Base-by-base conservation (phyloP, 30 jellyfish, hydroid and myxozoan genomes). In the Sanderia malayensis region DNA sequence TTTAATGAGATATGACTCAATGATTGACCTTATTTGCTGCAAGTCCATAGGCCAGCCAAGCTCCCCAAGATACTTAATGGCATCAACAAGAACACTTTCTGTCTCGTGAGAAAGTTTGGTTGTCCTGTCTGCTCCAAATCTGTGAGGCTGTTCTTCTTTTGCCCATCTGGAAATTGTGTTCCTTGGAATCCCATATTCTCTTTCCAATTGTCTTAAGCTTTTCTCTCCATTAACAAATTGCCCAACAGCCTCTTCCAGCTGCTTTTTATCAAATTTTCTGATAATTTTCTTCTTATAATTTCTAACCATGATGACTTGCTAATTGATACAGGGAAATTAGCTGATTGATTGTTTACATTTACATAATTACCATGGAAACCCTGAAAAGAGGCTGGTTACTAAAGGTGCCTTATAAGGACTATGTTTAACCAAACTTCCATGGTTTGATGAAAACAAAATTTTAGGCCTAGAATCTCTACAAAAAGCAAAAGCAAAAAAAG, bases 121-220 rank as follows among this genome's bases (percentile, higher is more conserved):
- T 61, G 73, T 6, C 15, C 55, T 41, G 55, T n/a, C 72, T 60
- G 72, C 72, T 60, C 72, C 72, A 60, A 60, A 60, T 63, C 76
- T 63, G 57, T 63, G 76, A 25, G 76, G 76, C 76, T 63, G 57
- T 23, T 63, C 76, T 28, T 18, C 57, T 32, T 63, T 63, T 67
- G 80, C 80, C 80, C 80, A 67, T 67, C 80, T 67, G 19, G 66
- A 67, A n/a, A 67, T 37, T 67, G 66, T 67, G 80, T 44, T 67
- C 41, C 80, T 37, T n/a, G 80, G 80, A n/a, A 67, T 44, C 20
- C 80, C 80, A 67, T 19, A 41, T 44, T 67, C 45, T 67, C 46
- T 67, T 37, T 67, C 80, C 41, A 67, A 9, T 44, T 67, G 47
- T 67, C 80, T 67, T 37, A 67, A 67, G 33, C 66, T 67, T 23